Conservation (phyloP, 1,140 invertebrate genomes). For the Rhyacophila brunnea region DNA sequence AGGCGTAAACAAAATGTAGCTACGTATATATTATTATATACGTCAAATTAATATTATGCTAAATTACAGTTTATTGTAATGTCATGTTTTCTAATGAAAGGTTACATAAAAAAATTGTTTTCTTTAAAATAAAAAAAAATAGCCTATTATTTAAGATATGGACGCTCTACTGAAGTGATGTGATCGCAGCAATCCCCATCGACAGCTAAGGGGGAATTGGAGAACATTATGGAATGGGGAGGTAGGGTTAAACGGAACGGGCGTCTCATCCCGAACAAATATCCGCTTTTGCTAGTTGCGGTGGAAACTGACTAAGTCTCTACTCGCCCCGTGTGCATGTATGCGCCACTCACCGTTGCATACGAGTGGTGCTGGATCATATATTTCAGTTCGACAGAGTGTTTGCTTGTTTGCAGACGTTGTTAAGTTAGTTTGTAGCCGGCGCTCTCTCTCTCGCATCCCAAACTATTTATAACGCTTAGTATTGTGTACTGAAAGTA, state of each 20-base stretch:
- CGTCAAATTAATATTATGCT: no score
- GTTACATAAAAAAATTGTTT: no score
- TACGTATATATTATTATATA: no score
- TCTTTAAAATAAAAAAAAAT: no score
- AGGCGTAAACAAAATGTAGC: no score
- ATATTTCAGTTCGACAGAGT: constrained; percentile 16
- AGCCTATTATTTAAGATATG: no score
- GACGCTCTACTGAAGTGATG: no score
- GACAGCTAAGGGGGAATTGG: no score
- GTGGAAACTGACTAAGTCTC: constrained; percentile 5
- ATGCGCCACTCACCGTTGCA: background rate
- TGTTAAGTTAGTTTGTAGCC: constrained; percentile 27
- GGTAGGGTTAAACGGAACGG: background rate
- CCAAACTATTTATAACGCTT: constrained; percentile 7
- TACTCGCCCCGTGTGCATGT: constrained; percentile 2
- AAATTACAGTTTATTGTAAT: no score
- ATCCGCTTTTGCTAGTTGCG: constrained; percentile 12
- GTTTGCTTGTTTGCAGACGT: constrained; percentile 28
- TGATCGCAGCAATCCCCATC: no score
- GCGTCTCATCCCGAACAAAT: constrained; percentile 10
- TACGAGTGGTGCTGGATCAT: constrained; percentile 7
- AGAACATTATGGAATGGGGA: background rate
- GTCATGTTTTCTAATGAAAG: no score
- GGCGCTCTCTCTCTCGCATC: background rate
- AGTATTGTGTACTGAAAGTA: constrained; percentile 9